Evolutionary conservation across 2,113 vertebrate genomes (phyloP), one percentile per base, ranked within the genome.

Genomic region (Triplophysa rosa): DNA sequence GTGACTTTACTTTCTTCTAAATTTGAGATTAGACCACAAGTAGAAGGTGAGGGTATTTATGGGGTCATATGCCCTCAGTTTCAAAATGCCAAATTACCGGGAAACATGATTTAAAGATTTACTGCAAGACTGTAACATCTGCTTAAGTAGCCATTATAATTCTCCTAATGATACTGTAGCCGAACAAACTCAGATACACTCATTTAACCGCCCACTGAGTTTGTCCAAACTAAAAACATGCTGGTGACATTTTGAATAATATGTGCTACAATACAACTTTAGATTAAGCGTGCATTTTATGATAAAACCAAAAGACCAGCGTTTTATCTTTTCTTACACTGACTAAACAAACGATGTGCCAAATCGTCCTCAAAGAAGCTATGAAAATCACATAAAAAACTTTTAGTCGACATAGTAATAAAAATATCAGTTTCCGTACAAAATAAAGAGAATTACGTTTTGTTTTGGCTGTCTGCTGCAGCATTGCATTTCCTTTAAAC

Each of bases 221-320:
- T 67, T 33, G 33, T 42, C 54, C 54, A 77, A 23, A n/a, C 40
- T 75, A 78, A 78, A 56, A 29, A 78, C 64, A 73, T 37, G 54
- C 61, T 80, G 45, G 80, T 69, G 74, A 78, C 74, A 81, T 71
- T 81, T 78, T 37, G 63, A 58, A 58, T 61, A 79, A 77, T 74
- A 73, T 61, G 63, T 77, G 63, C 69, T 73, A 73, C 67, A 71
- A 84, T 73, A 23, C 37, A 49, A 75, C 58, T 49, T 49, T 29
- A 63, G 26, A 14, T 14, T 63, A 58, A 40, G 63, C 11, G 13
- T n/a, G 58, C 58, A 62, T 75, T 63, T 63, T 49, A 63, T 63
- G 59, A 63, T 63, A 47, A 75, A 63, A 75, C 72, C 42, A 63
- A 75, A 75, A 61, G 40, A 64, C 63, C 52, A 47, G 29, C 33